These are phyloP conservation scores for Cheilosia impressa DNA, from an alignment of 2,888 invertebrate genomes.

Conservation along the genomic window DNA sequence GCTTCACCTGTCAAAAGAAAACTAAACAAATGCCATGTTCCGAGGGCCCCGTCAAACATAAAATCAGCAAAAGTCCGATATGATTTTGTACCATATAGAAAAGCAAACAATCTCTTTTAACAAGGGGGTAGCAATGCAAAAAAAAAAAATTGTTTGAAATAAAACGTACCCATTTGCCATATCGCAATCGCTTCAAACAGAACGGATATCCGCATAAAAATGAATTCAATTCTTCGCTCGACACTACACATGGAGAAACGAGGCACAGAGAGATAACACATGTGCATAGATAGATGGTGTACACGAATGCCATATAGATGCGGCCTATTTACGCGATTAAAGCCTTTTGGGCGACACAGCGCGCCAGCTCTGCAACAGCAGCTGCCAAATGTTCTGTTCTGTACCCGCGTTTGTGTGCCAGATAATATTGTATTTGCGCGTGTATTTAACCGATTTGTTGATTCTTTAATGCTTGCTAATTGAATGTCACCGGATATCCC, in stretches of 20 bases:
- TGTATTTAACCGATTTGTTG: slow-evolving; percentile 64
- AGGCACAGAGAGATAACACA: slow-evolving; percentile 65
- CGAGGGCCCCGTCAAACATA: background rate
- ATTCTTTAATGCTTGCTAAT: slow-evolving; percentile 65
- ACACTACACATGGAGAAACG: slow-evolving; percentile 51
- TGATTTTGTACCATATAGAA: background rate
- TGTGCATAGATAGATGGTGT: slow-evolving; percentile 70
- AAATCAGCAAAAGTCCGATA: background rate
- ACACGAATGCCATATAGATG: slow-evolving; percentile 66
- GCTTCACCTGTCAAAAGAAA: too few relatives aligned
- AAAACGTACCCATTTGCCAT: slow-evolving; percentile 43
- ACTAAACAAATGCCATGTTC: too few relatives aligned
- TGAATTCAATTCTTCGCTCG: slow-evolving; percentile 47
- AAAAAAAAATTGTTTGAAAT: slow-evolving; percentile 2
- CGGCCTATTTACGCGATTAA: slow-evolving; percentile 70
- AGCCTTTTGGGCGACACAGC: slow-evolving; percentile 67
- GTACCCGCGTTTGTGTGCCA: background rate
- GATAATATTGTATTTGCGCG: slow-evolving; percentile 18
- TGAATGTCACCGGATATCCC: slow-evolving; percentile 74
- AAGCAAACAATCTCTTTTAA: slow-evolving; percentile 14
- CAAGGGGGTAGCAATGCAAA: background rate
- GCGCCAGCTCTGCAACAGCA: slow-evolving; percentile 12
- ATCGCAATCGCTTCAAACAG: slow-evolving; percentile 64
- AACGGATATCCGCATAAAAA: slow-evolving; percentile 75
- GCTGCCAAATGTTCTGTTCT: slow-evolving; percentile 44